Evolutionary conservation across 2,797 vertebrate species (phyloP), one percentile per base, ranked within the genome.

Genomic region (Malacoraja senta): DNA sequence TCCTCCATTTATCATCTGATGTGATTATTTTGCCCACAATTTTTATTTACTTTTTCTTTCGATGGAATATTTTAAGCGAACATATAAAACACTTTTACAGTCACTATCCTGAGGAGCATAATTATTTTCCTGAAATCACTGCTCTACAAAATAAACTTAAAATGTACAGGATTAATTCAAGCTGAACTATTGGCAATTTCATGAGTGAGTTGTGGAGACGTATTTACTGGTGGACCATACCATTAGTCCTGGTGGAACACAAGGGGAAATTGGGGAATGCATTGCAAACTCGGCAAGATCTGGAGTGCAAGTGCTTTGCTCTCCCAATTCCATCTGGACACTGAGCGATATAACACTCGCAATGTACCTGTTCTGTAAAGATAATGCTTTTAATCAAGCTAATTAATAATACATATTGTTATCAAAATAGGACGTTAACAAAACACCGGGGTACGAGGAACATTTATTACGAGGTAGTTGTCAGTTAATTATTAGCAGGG

Each of bases 401-500:
- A 9, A 32, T 68, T 35, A 10, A 21, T 88, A 19, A 88, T 29
- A 3, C 17, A 78, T 84, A 63, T 84, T 29, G 24, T 61, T 32
- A 32, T 88, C 6, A 3, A 32, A 53, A 32, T 65, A 68, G 32
- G 84, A 35, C 35, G 65, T 32, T 35, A 68, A 65, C 63, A 68
- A 65, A 88, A 68, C 8, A 21, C 17, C 81, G 6, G 81, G 17
- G 21, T 68, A 8, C 35, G 19, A 32, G 32, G 61, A 24, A 35
- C 21, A 68, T 32, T 68, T 29, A 35, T 15, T 65, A 35, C 15
- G 0, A 35, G n/a, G 29, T 19, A 35, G 65, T 32, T n/a, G 58
- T 86, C 83, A 86, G 84, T 88, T 88, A 35, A 88, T 68, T 88
- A 88, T 88, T 88, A 68, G 84, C 63, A 68, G 32, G 63, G 84